phyloP scores from a whole-genome alignment of 2,113 vertebrate species.

The Cepphus grylle region DNA sequence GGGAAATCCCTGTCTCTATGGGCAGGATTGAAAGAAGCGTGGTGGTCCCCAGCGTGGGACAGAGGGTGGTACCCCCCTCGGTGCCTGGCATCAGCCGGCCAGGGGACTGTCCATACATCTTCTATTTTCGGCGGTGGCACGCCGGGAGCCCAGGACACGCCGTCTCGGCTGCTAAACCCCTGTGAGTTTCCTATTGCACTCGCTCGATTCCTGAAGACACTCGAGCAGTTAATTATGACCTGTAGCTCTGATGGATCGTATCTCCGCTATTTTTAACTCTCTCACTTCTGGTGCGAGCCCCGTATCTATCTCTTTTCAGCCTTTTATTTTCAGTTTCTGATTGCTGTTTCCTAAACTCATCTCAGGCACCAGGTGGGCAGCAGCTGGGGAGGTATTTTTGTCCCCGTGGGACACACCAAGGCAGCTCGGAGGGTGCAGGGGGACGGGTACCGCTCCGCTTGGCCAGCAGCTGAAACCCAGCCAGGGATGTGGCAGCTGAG shows the following conservation, averaged over 20 bases:
- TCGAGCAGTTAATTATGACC: background rate
- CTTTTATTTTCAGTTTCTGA: conserved; percentile 50
- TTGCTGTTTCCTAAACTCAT: background rate
- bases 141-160: background rate
- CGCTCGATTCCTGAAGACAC: background rate
- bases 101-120: background rate
- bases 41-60: accelerated
- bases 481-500: background rate
- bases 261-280: background rate
- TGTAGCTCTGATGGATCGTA: background rate
- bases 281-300: background rate
- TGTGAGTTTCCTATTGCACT: background rate
- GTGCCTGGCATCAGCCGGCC: background rate
- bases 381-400: conserved; percentile 55
- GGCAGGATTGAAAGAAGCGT: background rate
- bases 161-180: background rate
- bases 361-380: conserved; percentile 35
- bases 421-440: accelerated
- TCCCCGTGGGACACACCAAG: background rate
- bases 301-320: background rate
- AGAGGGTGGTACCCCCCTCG: background rate
- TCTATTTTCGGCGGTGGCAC: background rate
- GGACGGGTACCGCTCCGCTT: accelerated
- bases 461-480: background rate
- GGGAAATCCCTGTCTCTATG: background rate